These are phyloP conservation scores for Xiphophorus hellerii DNA, from an alignment of 2,113 vertebrate species.

Conservation along the genomic window DNA sequence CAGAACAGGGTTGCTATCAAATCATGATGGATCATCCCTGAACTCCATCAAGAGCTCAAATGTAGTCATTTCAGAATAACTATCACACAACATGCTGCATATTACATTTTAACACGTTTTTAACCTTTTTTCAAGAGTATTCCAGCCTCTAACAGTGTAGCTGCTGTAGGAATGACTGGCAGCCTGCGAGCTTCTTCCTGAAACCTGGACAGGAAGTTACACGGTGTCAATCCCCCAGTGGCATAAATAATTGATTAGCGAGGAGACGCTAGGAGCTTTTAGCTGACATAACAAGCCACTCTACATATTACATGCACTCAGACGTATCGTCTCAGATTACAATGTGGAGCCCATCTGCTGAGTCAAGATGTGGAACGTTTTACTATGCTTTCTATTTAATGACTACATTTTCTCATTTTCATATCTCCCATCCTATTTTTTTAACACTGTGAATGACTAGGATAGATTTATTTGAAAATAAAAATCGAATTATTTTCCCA, in stretches of 20 bases:
- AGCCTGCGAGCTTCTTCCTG: slow-evolving; percentile 6
- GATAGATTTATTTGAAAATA: not conserved
- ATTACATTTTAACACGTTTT: not conserved
- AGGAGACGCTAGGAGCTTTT: slow-evolving; percentile 64
- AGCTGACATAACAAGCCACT: slow-evolving; percentile 67
- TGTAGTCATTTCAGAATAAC: not conserved
- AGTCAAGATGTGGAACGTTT: slow-evolving; percentile 22
- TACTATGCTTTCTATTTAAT: not conserved
- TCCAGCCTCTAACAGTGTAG: not conserved
- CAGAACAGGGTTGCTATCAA: no score
- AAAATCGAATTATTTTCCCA: not conserved
- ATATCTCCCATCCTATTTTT: not conserved
- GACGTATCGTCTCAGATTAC: slow-evolving; percentile 60
- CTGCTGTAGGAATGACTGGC: slow-evolving; percentile 2
- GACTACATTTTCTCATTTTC: not conserved
- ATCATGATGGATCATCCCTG: slow-evolving; percentile 1
- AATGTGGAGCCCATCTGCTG: slow-evolving; percentile 35
- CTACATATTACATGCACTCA: slow-evolving; percentile 60
- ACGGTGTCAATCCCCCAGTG: slow-evolving; percentile 34
- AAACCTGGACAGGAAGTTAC: slow-evolving; percentile 49
- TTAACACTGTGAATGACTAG: not conserved
- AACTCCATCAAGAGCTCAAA: slow-evolving; percentile 52
- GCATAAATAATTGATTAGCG: slow-evolving; percentile 67
- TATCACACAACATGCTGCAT: not conserved
- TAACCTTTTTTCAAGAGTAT: no score